A percentile compares a stretch with the other conserved stretches of the same genome.
Conservation (phyloP, 2,113 vertebrate genomes). For the Pandion haliaetus region DNA sequence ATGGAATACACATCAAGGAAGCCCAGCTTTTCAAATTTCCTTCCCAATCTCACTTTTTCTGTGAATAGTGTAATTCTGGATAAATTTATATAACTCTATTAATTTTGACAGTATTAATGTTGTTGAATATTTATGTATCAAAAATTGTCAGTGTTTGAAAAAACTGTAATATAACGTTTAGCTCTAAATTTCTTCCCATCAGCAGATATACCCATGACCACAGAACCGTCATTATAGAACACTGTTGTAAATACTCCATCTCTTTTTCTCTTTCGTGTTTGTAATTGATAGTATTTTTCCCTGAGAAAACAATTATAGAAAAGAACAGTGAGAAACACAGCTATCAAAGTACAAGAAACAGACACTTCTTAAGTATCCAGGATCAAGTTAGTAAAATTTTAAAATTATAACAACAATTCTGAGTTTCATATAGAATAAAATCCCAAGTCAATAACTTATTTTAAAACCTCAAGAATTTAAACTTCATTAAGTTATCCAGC, state of each 20-base stretch:
- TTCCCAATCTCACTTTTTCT: not conserved
- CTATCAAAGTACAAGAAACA: not conserved
- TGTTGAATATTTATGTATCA: not conserved
- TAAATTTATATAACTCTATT: not conserved
- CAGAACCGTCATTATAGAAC: not conserved
- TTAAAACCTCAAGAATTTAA: not conserved
- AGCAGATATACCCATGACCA: not conserved
- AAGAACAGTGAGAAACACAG: not conserved
- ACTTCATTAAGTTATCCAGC: not conserved
- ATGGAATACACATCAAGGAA: not conserved
- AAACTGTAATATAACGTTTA: not conserved
- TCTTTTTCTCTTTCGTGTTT: not conserved
- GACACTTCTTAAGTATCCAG: not conserved
- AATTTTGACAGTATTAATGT: not conserved
- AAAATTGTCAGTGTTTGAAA: not conserved
- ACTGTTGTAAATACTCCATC: not conserved
- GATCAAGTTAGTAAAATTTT: not conserved
- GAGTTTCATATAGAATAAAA: not conserved
- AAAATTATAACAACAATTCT: not conserved
- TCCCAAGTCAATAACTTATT: not conserved
- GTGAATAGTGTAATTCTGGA: not conserved
- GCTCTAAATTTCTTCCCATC: not conserved
- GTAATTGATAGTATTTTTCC: not conserved
- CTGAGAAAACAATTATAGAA: not conserved
- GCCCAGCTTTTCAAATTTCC: not conserved